Evolutionary conservation across 2,113 vertebrate species (phyloP).

Genomic region (Coregonus clupeaformis): DNA sequence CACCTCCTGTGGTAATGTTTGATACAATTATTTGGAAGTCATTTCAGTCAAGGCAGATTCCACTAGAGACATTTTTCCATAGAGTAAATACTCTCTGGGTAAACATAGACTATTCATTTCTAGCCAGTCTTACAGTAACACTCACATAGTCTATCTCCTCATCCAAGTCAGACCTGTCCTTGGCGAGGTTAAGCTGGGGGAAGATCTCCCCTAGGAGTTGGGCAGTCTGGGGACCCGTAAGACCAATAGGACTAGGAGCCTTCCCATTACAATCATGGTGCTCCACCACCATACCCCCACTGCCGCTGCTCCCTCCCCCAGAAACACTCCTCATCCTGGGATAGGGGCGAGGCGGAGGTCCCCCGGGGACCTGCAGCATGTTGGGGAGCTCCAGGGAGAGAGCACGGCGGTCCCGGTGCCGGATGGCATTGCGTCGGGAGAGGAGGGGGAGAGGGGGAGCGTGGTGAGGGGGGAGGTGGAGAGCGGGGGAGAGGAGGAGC

Average conservation of each 20-base stretch:
- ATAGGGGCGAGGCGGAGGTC: constrained; percentile 33
- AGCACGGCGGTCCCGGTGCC: constrained; percentile 77
- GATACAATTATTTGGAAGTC: no score
- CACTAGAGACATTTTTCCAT: no score
- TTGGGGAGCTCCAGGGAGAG: constrained; percentile 88
- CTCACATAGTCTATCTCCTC: constrained; percentile 95
- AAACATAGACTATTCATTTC: no score
- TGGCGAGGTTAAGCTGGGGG: constrained; percentile 85
- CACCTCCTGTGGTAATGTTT: no score
- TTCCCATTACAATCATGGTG: constrained; percentile 91
- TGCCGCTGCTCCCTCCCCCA: constrained; percentile 15
- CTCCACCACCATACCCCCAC: constrained; percentile 53
- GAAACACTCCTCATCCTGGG: constrained; percentile 65
- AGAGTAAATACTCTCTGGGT: no score
- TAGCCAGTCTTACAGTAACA: constrained; percentile 8
- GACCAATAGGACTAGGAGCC: constrained; percentile 62
- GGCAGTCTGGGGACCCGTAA: constrained; percentile 53
- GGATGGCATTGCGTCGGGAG: constrained; percentile 34
- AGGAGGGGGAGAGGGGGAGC: constrained; percentile 60
- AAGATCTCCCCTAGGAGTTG: constrained; percentile 81
- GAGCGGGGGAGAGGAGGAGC: constrained; percentile 78
- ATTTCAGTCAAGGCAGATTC: no score
- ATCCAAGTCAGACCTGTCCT: constrained; percentile 81
- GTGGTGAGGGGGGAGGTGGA: constrained; percentile 37
- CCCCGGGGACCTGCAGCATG: constrained; percentile 66